A percentile compares a stretch with the other conserved stretches of the same genome.
Conservation (phyloP, 2,113 vertebrate species). For the Diphyllodes magnificus region DNA sequence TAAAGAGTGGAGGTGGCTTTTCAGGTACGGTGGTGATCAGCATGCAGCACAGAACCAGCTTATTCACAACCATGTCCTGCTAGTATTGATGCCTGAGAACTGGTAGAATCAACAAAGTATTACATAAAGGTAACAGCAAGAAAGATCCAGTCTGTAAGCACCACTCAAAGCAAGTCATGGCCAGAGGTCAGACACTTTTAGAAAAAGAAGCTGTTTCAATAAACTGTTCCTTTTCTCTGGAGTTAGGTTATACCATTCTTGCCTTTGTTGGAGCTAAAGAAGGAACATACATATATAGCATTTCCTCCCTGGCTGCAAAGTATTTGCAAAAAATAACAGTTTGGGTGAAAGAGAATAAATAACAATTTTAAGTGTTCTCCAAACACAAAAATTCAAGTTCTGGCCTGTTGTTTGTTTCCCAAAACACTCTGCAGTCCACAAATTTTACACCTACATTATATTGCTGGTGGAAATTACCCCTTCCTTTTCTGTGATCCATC, state of each 20-base stretch:
- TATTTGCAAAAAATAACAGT: not conserved
- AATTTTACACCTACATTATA: not conserved
- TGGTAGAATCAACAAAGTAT: not conserved
- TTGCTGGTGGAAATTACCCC: accelerated
- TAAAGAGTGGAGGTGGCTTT: not conserved
- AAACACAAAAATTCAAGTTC: not conserved
- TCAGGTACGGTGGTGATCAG: not conserved
- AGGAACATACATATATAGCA: not conserved
- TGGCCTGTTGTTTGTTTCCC: not conserved
- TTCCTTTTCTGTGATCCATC: not conserved
- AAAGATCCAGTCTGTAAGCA: not conserved
- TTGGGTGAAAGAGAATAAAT: not conserved
- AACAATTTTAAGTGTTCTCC: not conserved
- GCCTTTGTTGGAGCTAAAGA: not conserved
- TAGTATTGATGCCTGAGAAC: not conserved
- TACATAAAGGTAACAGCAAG: not conserved
- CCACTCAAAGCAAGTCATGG: not conserved
- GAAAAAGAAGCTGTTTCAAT: not conserved
- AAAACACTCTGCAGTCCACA: not conserved
- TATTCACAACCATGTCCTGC: not conserved
- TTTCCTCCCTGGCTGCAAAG: not conserved
- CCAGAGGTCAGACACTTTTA: not conserved
- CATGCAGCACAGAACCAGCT: not conserved
- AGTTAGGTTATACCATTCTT: not conserved
- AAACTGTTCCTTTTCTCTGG: not conserved